Evolutionary conservation across 2,797 vertebrate species (phyloP).

Genomic region (Eulemur coronatus): DNA sequence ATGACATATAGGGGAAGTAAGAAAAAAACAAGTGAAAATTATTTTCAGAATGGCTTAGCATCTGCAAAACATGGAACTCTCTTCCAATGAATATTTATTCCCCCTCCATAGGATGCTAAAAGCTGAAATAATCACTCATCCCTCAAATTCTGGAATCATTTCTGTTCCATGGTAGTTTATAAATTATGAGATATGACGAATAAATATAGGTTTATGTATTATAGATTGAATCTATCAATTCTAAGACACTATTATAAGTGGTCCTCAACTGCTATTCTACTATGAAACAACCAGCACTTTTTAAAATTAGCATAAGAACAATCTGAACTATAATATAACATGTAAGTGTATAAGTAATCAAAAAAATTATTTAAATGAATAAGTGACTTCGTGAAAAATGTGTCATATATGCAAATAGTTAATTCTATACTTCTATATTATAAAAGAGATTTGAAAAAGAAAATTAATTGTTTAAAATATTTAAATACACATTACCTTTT

Average conservation of each 20-base stretch:
- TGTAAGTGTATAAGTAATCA: neutral
- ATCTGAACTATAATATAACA: neutral
- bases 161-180: neutral
- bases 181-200: neutral
- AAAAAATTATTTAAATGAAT: neutral
- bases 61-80: neutral
- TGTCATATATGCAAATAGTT: neutral
- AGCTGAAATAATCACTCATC: neutral
- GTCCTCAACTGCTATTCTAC: neutral
- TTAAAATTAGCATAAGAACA: neutral
- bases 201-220: neutral
- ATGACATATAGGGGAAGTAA: neutral
- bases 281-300: neutral
- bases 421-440: neutral
- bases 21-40: neutral
- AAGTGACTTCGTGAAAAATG: neutral
- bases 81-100: conserved; percentile 14
- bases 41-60: neutral
- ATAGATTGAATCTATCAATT: neutral
- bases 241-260: conserved; percentile 20
- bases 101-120: neutral
- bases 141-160: neutral
- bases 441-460: neutral
- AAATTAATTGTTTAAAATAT: neutral
- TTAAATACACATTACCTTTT: neutral